Percentiles rank a stretch among this genome's conserved stretches.
phyloP scores from a whole-genome alignment of 2,797 vertebrate species.

The Xiphophorus birchmanni region DNA sequence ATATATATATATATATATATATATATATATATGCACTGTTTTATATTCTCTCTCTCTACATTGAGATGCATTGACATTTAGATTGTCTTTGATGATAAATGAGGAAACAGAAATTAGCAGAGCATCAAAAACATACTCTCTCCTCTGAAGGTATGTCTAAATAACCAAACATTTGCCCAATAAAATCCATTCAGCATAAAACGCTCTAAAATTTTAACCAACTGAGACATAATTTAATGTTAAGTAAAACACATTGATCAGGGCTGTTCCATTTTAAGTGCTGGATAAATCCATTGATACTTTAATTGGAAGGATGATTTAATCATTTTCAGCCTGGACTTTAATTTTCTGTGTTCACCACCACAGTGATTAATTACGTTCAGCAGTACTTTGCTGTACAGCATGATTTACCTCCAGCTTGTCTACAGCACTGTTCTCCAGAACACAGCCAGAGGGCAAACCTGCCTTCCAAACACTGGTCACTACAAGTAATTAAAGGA shows the following conservation, averaged over 20 bases:
- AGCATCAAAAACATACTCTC: background rate
- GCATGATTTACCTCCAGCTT: slow-evolving; percentile 24
- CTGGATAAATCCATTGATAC: slow-evolving; percentile 17
- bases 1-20: background rate
- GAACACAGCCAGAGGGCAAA: slow-evolving; percentile 30
- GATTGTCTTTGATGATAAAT: background rate
- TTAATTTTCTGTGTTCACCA: slow-evolving; percentile 17
- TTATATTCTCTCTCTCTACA: background rate
- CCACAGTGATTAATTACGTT: slow-evolving; percentile 24
- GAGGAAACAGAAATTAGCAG: background rate
- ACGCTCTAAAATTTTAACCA: background rate
- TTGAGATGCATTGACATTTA: background rate
- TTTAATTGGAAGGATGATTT: slow-evolving; percentile 8
- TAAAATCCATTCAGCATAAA: background rate
- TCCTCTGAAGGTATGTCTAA: background rate
- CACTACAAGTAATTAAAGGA: slow-evolving; percentile 34
- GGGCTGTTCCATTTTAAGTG: slow-evolving; percentile 3
- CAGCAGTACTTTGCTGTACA: slow-evolving; percentile 14
- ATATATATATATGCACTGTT: background rate
- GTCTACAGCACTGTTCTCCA: slow-evolving; percentile 25
- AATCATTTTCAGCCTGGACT: slow-evolving; percentile 18
- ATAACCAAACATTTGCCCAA: background rate
- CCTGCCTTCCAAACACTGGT: slow-evolving; percentile 18
- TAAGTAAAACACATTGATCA: background rate
- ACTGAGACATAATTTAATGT: background rate